Conservation (phyloP, 2,113 vertebrate genomes). For the Zosterops lateralis region DNA sequence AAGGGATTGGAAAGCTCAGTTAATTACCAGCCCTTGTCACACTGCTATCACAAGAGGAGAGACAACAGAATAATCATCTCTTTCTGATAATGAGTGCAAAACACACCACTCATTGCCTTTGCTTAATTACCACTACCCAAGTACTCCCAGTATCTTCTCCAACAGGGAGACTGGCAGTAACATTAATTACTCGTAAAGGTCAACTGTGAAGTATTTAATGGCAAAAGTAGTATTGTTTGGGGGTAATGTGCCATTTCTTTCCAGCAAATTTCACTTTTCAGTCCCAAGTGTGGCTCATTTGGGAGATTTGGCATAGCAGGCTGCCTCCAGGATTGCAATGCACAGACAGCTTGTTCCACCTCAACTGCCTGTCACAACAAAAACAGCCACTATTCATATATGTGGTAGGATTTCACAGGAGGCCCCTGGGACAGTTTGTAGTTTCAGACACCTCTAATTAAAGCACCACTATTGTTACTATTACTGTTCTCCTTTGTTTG, state of each 20-base stretch:
- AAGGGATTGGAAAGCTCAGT: conserved; percentile 16
- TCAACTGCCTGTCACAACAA: not conserved
- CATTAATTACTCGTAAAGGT: conserved; percentile 68
- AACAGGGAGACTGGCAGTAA: conserved; percentile 49
- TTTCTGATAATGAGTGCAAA: conserved; percentile 49
- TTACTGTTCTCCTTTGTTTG: not conserved
- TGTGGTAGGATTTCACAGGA: not conserved
- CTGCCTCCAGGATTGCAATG: conserved; percentile 1
- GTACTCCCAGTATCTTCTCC: conserved; percentile 32
- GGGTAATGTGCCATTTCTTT: conserved; percentile 44
- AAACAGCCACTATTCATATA: not conserved
- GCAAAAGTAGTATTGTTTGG: conserved; percentile 39
- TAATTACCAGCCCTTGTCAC: conserved; percentile 53
- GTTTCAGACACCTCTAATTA: not conserved
- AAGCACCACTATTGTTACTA: not conserved
- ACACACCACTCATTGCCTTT: conserved; percentile 27
- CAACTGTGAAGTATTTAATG: conserved; percentile 55
- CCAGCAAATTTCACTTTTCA: conserved; percentile 35
- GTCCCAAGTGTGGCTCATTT: not conserved
- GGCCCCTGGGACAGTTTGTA: not conserved
- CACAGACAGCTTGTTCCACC: conserved; percentile 3
- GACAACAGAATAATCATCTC: conserved; percentile 41
- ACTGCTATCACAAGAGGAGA: conserved; percentile 32
- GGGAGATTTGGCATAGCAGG: not conserved
- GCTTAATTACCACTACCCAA: conserved; percentile 60